phyloP scores from a whole-genome alignment of 1,140 invertebrate species.

The Pararge aegeria region DNA sequence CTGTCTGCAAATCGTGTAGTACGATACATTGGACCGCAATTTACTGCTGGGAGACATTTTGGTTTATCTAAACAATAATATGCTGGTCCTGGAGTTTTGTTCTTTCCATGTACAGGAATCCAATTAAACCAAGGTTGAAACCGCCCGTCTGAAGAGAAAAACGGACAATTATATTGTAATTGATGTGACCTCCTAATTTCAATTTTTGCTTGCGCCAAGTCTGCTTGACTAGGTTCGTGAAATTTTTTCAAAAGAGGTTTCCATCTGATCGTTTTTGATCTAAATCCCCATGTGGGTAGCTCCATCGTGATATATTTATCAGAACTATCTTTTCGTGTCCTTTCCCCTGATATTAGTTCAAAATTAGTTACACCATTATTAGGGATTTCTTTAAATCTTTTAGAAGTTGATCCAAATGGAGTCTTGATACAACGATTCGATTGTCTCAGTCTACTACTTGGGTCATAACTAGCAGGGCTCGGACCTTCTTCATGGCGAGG shows the following conservation, averaged over 20 bases:
- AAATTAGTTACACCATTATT: too few relatives aligned
- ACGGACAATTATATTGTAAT: slow-evolving; percentile 48
- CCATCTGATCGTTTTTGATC: slow-evolving; percentile 52
- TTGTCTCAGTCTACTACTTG: slow-evolving; percentile 32
- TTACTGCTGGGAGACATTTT: slow-evolving; percentile 46
- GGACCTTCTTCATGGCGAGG: slow-evolving; percentile 41
- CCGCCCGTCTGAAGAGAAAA: slow-evolving; percentile 52
- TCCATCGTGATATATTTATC: slow-evolving; percentile 12
- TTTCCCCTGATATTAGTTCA: slow-evolving; percentile 16
- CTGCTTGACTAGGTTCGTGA: slow-evolving; percentile 47
- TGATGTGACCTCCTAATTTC: slow-evolving; percentile 26
- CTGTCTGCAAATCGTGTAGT: slow-evolving; percentile 37
- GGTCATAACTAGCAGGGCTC: slow-evolving; percentile 55
- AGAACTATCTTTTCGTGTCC: slow-evolving; percentile 9
- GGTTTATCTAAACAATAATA: slow-evolving; percentile 43
- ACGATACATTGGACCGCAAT: slow-evolving; percentile 44
- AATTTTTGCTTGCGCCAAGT: slow-evolving; percentile 26
- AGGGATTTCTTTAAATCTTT: slow-evolving; percentile 48
- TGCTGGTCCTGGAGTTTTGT: slow-evolving; percentile 50
- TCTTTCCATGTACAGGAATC: slow-evolving; percentile 45
- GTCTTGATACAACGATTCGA: slow-evolving; percentile 37
- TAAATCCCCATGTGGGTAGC: slow-evolving; percentile 55
- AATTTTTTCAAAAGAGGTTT: slow-evolving; percentile 45
- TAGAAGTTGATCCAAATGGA: slow-evolving; percentile 46
- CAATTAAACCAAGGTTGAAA: slow-evolving; percentile 62